phyloP scores from a whole-genome alignment of 2,113 vertebrate genomes.

The Pardalotus punctatus region DNA sequence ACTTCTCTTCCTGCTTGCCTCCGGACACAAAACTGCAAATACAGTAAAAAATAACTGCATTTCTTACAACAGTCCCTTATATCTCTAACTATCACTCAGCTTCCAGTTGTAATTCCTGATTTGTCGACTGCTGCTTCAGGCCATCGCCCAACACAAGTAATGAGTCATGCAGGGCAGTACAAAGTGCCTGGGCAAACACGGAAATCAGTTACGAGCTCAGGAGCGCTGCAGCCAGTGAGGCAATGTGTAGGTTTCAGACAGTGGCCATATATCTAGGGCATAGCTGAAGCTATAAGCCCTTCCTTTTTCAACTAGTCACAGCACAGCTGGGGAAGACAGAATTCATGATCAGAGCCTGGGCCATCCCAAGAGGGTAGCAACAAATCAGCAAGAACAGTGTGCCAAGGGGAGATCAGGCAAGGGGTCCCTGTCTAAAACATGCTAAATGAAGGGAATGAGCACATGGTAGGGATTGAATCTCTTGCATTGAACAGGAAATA shows the following conservation, averaged over 20 bases:
- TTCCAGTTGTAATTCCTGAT: conserved; percentile 15
- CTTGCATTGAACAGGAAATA: background rate
- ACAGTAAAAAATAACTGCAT: background rate
- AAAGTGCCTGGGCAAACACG: background rate
- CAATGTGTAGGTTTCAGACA: background rate
- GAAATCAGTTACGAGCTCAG: background rate
- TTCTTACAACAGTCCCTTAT: background rate
- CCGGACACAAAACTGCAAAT: background rate
- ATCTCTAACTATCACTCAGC: background rate
- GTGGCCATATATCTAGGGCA: background rate
- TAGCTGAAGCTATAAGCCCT: background rate
- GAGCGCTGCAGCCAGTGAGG: background rate
- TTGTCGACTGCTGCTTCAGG: background rate
- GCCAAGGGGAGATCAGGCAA: background rate
- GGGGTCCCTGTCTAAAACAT: background rate
- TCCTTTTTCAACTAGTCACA: background rate
- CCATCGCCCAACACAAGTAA: background rate
- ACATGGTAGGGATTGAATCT: background rate
- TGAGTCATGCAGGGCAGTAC: background rate
- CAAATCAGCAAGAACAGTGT: background rate
- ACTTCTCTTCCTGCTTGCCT: background rate
- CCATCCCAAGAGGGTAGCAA: background rate
- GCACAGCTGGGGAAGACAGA: background rate
- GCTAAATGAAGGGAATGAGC: background rate
- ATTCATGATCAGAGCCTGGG: background rate